These are phyloP conservation scores for Pterocles burchelli DNA, from an alignment of 2,113 vertebrate species.

Conservation along the genomic window DNA sequence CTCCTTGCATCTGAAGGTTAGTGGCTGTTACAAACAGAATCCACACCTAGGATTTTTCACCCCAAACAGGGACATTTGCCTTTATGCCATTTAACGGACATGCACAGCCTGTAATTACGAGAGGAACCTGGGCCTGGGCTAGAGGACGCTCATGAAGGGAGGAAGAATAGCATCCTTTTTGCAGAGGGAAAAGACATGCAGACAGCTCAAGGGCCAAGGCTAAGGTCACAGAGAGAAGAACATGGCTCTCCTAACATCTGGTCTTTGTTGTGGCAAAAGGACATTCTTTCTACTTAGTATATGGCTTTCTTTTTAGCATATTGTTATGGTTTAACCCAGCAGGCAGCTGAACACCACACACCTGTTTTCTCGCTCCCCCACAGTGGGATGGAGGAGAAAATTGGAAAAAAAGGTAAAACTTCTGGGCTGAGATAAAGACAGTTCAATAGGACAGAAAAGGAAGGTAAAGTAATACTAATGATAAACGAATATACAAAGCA, in stretches of 20 bases:
- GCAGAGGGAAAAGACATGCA: background rate
- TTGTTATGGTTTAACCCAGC: too few species aligned
- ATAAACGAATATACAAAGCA: too few species aligned
- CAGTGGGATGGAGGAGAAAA: too few species aligned
- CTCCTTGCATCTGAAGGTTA: background rate
- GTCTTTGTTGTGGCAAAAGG: background rate
- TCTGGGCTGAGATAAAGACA: too few species aligned
- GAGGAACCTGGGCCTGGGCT: background rate
- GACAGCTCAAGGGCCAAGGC: background rate
- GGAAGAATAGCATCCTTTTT: background rate
- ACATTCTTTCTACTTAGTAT: background rate
- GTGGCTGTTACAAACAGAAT: background rate
- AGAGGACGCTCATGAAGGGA: background rate
- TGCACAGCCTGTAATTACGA: fast-evolving
- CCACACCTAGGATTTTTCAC: background rate
- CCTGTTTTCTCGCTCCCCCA: too few species aligned
- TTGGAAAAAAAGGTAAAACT: too few species aligned
- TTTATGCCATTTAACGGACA: background rate
- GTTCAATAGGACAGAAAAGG: too few species aligned
- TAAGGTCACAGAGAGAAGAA: background rate
- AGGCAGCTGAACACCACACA: too few species aligned
- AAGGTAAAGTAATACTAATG: too few species aligned
- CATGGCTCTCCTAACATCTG: fast-evolving
- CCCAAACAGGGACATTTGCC: background rate
- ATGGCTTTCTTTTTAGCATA: background rate